These are phyloP conservation scores for Eurypyga helias DNA, from an alignment of 2,113 vertebrate genomes.

Conservation along the genomic window DNA sequence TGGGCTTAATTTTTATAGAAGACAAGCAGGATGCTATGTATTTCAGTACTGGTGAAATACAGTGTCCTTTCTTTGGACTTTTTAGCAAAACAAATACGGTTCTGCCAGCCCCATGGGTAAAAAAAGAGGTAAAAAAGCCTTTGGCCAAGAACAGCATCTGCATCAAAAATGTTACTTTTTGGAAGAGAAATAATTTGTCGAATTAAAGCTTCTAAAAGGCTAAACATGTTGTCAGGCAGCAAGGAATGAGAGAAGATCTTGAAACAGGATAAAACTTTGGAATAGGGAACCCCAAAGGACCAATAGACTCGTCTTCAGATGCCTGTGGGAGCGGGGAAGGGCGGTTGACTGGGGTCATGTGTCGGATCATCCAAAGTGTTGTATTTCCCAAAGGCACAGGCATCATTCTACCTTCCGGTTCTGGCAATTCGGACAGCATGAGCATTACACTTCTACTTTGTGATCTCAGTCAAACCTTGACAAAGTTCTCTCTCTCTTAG, in stretches of 20 bases:
- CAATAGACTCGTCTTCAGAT: not conserved
- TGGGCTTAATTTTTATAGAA: not conserved
- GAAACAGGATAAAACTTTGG: not conserved
- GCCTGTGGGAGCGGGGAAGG: not conserved
- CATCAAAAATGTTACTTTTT: not conserved
- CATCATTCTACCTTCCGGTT: not conserved
- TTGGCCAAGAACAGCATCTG: not conserved
- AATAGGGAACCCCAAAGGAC: not conserved
- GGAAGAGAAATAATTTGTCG: not conserved
- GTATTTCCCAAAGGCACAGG: not conserved
- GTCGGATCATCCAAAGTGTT: not conserved
- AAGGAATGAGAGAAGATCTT: not conserved
- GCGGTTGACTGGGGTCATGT: not conserved
- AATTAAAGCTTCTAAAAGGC: not conserved
- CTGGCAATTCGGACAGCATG: not conserved
- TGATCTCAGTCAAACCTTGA: not conserved
- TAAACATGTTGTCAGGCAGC: not conserved
- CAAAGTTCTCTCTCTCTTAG: not conserved
- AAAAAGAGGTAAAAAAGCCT: not conserved
- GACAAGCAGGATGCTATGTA: not conserved
- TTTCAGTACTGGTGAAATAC: not conserved
- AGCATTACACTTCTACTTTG: not conserved
- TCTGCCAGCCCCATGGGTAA: accelerated
- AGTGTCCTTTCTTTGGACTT: not conserved
- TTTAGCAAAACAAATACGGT: not conserved